phyloP scores from a whole-genome alignment of 1,140 invertebrate species.

The Ceratitis capitata region DNA sequence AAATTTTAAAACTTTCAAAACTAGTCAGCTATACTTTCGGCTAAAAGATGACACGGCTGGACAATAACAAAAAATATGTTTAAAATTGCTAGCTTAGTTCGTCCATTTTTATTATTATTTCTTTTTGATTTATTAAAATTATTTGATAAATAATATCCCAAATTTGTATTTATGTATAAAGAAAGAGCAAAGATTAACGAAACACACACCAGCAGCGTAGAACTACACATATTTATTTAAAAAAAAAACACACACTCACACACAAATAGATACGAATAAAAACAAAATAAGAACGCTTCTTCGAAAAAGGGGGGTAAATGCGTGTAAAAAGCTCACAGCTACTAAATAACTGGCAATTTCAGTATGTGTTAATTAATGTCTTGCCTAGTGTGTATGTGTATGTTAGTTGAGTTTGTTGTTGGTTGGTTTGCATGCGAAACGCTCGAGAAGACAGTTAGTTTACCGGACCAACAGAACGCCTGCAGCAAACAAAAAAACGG shows the following conservation, averaged over 20 bases:
- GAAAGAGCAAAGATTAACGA: too few relatives aligned
- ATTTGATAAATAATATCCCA: too few relatives aligned
- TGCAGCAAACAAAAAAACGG: background rate
- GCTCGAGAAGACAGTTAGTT: slow-evolving; percentile 34
- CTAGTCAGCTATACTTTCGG: too few relatives aligned
- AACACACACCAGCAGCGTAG: too few relatives aligned
- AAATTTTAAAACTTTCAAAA: too few relatives aligned
- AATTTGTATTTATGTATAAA: too few relatives aligned
- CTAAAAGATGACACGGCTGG: too few relatives aligned
- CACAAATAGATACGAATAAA: background rate
- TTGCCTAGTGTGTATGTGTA: background rate
- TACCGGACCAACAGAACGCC: slow-evolving; percentile 14
- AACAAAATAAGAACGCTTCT: background rate
- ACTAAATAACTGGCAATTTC: slow-evolving; percentile 6
- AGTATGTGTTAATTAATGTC: slow-evolving; percentile 27
- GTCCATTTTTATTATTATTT: too few relatives aligned
- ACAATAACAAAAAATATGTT: too few relatives aligned
- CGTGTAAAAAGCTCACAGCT: background rate
- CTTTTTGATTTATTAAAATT: too few relatives aligned
- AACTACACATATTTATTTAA: background rate
- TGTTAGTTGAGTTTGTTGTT: background rate
- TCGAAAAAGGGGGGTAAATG: too few relatives aligned
- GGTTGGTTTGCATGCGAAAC: slow-evolving; percentile 20
- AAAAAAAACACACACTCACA: background rate
- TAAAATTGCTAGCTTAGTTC: too few relatives aligned